A percentile compares a stretch with the other conserved stretches of the same genome.
Evolutionary conservation across 2,113 vertebrate species (phyloP).

Genomic region (Grus americana): DNA sequence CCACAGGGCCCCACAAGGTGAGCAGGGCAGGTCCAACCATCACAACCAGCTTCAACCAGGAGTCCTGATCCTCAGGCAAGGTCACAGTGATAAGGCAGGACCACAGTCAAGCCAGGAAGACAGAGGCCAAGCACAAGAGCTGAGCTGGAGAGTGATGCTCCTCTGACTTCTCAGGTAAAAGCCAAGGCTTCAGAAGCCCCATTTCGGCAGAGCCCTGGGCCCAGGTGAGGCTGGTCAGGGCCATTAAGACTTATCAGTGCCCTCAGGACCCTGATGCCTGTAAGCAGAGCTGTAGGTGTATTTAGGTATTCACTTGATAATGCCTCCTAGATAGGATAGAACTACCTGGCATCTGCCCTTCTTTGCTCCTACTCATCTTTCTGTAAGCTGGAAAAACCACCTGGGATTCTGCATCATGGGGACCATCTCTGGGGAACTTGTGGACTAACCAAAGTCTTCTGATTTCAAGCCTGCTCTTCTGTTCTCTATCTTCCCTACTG

Average conservation of each 20-base stretch:
- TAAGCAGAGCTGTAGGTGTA: not conserved
- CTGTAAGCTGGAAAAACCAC: not conserved
- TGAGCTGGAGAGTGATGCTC: accelerated
- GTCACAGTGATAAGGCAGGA: not conserved
- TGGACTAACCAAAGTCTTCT: not conserved
- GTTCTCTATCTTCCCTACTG: not conserved
- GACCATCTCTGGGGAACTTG: no score
- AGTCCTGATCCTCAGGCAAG: not conserved
- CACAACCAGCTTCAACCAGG: not conserved
- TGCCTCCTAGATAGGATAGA: not conserved
- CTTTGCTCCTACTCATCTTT: not conserved
- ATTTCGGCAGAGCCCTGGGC: not conserved
- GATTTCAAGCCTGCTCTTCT: not conserved
- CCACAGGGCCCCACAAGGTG: accelerated
- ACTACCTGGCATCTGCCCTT: not conserved
- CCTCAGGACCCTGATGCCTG: not conserved
- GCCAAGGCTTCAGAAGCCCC: not conserved
- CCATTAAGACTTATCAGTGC: not conserved
- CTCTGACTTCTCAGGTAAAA: not conserved
- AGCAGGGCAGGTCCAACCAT: not conserved
- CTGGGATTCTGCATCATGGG: not conserved
- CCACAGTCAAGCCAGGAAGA: not conserved
- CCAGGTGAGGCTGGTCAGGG: not conserved
- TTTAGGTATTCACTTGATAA: not conserved
- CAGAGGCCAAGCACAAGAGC: not conserved